A percentile compares a stretch with the other conserved stretches of the same genome.
Evolutionary conservation across 2,888 invertebrate species (phyloP).

Genomic region (Pachydiplax longipennis): DNA sequence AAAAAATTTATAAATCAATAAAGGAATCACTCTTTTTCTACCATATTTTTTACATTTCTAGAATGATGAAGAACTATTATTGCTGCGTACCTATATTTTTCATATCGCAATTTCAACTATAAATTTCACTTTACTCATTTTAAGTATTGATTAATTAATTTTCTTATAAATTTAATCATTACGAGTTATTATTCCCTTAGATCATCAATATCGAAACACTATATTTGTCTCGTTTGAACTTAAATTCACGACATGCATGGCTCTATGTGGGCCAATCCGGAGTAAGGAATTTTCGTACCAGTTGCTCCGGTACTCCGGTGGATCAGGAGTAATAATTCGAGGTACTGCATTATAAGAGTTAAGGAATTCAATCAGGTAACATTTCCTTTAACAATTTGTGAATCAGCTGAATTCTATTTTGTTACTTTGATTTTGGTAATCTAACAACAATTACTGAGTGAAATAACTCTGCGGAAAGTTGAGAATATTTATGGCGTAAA

Average conservation of each 20-base stretch:
- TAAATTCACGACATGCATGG: slow-evolving; percentile 13
- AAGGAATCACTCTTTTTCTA: too few relatives aligned
- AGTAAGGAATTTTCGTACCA: slow-evolving; percentile 17
- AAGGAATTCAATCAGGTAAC: not conserved
- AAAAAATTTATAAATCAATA: too few relatives aligned
- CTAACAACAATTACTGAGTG: not conserved
- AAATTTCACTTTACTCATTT: too few relatives aligned
- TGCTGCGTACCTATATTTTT: too few relatives aligned
- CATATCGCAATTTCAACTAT: too few relatives aligned
- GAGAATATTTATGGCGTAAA: not conserved
- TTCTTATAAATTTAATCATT: too few relatives aligned
- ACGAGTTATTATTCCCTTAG: not conserved
- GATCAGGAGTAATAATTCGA: not conserved
- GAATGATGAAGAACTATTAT: too few relatives aligned
- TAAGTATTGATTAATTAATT: too few relatives aligned
- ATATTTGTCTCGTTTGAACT: not conserved
- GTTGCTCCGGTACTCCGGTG: slow-evolving; percentile 24
- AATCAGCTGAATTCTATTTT: not conserved
- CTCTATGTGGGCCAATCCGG: slow-evolving; percentile 14
- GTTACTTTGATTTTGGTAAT: not conserved
- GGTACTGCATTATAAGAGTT: not conserved
- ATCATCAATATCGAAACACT: not conserved
- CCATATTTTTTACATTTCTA: too few relatives aligned
- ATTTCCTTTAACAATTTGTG: not conserved
- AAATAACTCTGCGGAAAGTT: not conserved